Evolutionary conservation across 2,888 invertebrate species (phyloP), one percentile per base, ranked within the genome.

Genomic region (Keiferia lycopersicella): DNA sequence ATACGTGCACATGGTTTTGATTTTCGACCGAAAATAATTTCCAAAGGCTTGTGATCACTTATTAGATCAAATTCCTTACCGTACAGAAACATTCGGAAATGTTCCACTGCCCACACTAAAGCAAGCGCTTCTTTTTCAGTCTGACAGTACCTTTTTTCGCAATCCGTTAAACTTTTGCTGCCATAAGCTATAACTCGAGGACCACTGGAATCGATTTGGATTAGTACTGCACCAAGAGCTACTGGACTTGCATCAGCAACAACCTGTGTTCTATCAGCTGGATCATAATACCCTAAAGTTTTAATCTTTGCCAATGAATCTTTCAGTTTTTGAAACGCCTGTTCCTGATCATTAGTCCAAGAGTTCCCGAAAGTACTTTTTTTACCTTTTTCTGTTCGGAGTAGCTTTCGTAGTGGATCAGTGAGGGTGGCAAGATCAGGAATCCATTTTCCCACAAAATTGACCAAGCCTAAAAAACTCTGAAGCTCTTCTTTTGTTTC

Each of bases 1-100:
- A 80, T 70, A 50, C 78, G n/a, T n/a, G n/a, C n/a, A n/a, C n/a
- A n/a, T n/a, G n/a, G n/a, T n/a, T n/a, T n/a, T n/a, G n/a, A n/a
- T 30, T 58, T 66, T 14, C 68, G 65, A 0, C 73, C 69, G 63
- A 79, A 78, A 18, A 59, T 59, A 16, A 59, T 20, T 20, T 59
- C 58, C 12, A 59, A 22, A 14, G 58, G 38, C 14, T 75, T 75
- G 57, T 77, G 75, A 50, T 78, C 74, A 0, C 67, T 78, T 0
- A 75, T 62, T 3, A 80, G 69, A 0, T 78, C 79, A 56, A 72
- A 74, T 10, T 65, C 38, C 39, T 71, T 68, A 0, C 71, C 71
- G 63, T 48, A 38, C 11, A 11, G 7, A 8, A 6, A 8, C 6
- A 6, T 38, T 73, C 70, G 73, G 75, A 74, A 0, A 74, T 74